Conservation (phyloP, 2,797 vertebrate genomes). For the Rhyacichthys aspro region DNA sequence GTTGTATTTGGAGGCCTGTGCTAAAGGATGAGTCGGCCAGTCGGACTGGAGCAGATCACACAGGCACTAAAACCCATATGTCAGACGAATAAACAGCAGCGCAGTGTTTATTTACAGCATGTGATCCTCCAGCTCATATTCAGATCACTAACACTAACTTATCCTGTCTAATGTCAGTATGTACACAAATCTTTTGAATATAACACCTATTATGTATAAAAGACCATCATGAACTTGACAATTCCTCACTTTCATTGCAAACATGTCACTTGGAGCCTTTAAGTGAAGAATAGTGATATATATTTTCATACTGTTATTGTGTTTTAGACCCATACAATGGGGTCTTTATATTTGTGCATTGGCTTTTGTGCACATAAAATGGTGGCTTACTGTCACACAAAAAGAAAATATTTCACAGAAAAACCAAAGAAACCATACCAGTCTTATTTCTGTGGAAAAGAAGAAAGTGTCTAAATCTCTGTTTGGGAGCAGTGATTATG, state of each 20-base stretch:
- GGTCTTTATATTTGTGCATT: no score
- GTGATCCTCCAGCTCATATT: slow-evolving; percentile 50
- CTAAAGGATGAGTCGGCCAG: slow-evolving; percentile 82
- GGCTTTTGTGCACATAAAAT: slow-evolving; percentile 31
- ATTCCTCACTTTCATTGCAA: no score
- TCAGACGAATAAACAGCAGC: slow-evolving; percentile 71
- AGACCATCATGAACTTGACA: no score
- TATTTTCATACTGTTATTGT: no score
- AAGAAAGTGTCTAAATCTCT: slow-evolving; percentile 34
- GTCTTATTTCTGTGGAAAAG: slow-evolving; percentile 60
- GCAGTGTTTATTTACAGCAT: slow-evolving; percentile 72
- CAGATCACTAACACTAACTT: slow-evolving; percentile 29
- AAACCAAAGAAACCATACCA: slow-evolving; percentile 51
- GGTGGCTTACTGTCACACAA: slow-evolving; percentile 51
- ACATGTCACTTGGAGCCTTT: no score
- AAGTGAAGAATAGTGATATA: no score
- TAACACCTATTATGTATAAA: background rate
- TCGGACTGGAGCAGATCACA: slow-evolving; percentile 69
- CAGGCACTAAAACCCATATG: slow-evolving; percentile 74
- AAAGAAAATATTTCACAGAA: slow-evolving; percentile 47
- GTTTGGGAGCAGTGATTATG: slow-evolving; percentile 58
- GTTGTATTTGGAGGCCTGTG: slow-evolving; percentile 83
- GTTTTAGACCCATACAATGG: no score
- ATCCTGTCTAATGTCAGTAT: slow-evolving; percentile 14
- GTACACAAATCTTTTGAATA: background rate